Base-by-base conservation (phyloP, 2,113 vertebrate genomes). In the Urocolius indicus region DNA sequence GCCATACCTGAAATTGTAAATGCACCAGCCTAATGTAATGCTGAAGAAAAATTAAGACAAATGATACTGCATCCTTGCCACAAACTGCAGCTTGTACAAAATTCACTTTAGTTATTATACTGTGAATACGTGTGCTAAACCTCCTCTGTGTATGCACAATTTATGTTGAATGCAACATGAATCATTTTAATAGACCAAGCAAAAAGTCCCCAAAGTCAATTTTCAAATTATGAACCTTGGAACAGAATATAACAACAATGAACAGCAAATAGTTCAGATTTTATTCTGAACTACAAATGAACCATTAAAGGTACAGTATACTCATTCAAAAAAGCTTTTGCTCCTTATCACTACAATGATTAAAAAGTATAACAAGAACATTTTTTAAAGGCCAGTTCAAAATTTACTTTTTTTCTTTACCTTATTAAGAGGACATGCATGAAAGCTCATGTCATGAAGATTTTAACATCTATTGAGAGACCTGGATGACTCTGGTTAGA, bases 101-200 rank as follows among this genome's bases (percentile, higher is more conserved):
- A 98, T 98, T 98, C 98, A 98, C 98, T 98, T 98, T 98, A 98
- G 98, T 98, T 98, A 98, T 98, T 98, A 98, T 94, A 96, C 97
- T 94, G 97, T 97, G 98, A 98, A 97, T 97, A 97, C 92, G 78
- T 97, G 97, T 97, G 95, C 97, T 97, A 97, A 97, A 98, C 98
- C 98, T 98, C 98, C 98, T 99, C 98, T 98, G 98, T 99, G 98
- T 98, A 99, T 98, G 99, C 99, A 99, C 98, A 99, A 99, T 99
- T 99, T 98, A 98, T 98, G 98, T 98, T 98, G 98, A 98, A 98
- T 99, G 97, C 98, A 98, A 98, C 98, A 99, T 99, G 98, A 99
- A 99, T 99, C 99, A 99, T 98, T 98, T 98, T 99, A 99, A 99
- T 99, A 99, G 98, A 99, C 98, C 96, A 32, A 98, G 97, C 97